Evolutionary conservation across 2,113 vertebrate genomes (phyloP), one percentile per base, ranked within the genome.

Genomic region (Melanocharis versteri): DNA sequence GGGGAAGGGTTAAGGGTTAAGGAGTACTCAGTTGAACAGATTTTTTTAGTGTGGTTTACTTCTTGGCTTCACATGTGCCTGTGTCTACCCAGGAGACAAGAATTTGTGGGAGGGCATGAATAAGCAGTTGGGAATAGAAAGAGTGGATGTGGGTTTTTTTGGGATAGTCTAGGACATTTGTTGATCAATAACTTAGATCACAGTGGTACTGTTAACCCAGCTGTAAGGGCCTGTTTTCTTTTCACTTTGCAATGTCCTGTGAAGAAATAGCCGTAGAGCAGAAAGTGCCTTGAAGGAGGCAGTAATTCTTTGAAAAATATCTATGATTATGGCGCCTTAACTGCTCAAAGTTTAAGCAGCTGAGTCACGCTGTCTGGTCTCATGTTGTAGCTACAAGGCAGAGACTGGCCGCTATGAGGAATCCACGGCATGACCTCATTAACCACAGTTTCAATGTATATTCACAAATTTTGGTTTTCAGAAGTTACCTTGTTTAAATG

Each of bases 11-110:
- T 16, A 14, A 50, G 9, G 6, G 10, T n/a, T 84, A 17, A 39
- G 28, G 39, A 54, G 11, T 35, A 7, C 69, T 60, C 0, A 0
- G 15, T 2, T 57, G 14, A 48, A 58, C 31, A 7, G 4, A 27
- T 20, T 4, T 47, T n/a, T 84, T 87, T 8, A 6, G 20, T 31
- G 27, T 60, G 15, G 14, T 79, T 91, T 72, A 19, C 11, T 37
- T 87, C 39, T 75, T 78, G 40, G 13, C 33, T 64, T 87, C 24
- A 31, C 0, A 0, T 30, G 6, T 33, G 23, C 42, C 39, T 50
- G 8, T 73, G 15, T 54, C n/a, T 40, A 15, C 11, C 4, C 18
- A 48, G n/a, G 58, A 68, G 68, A 47, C 1, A 3, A 35, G 27
- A 83, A 33, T 57, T 75, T 58, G 21, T 28, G 15, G 26, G 50